These are phyloP conservation scores for Itoplectis maculator DNA, from an alignment of 2,888 invertebrate species.

Conservation along the genomic window DNA sequence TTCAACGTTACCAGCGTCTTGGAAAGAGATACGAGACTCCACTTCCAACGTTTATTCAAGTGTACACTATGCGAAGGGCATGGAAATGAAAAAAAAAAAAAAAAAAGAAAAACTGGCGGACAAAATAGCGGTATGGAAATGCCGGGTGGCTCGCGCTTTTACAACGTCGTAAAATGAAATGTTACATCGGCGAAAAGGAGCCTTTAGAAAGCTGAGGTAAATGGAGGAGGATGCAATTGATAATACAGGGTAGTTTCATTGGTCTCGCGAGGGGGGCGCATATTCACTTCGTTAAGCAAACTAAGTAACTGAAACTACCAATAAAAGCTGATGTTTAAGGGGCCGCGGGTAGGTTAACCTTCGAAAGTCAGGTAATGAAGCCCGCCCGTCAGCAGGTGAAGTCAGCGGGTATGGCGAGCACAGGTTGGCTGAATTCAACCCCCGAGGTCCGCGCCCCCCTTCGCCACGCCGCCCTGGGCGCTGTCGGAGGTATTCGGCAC, in stretches of 20 bases:
- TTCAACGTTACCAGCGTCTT: no score
- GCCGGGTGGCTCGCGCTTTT: not conserved
- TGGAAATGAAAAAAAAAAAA: no score
- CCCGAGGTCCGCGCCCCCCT: slow-evolving; percentile 40
- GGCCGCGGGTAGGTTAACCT: slow-evolving; percentile 43
- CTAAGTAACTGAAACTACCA: slow-evolving; percentile 35
- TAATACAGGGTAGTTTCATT: slow-evolving; percentile 17
- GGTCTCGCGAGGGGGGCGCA: slow-evolving; percentile 25
- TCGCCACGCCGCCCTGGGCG: slow-evolving; percentile 11
- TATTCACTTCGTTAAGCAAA: slow-evolving; percentile 42
- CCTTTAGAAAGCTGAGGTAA: not conserved
- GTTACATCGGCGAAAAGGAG: not conserved
- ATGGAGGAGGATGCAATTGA: slow-evolving; percentile 15
- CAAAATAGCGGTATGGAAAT: not conserved
- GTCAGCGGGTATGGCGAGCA: slow-evolving; percentile 29
- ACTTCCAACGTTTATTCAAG: no score
- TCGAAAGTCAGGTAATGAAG: slow-evolving; percentile 59
- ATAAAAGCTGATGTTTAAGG: slow-evolving; percentile 56
- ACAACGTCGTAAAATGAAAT: not conserved
- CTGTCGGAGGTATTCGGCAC: slow-evolving; percentile 58
- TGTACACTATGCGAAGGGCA: no score
- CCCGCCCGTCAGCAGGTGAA: slow-evolving; percentile 55
- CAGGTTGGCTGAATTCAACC: slow-evolving; percentile 60
- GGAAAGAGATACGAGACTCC: no score
- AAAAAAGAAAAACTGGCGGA: not conserved